Evolutionary conservation across 1,140 invertebrate species (phyloP).

Genomic region (Galendromus occidentalis): DNA sequence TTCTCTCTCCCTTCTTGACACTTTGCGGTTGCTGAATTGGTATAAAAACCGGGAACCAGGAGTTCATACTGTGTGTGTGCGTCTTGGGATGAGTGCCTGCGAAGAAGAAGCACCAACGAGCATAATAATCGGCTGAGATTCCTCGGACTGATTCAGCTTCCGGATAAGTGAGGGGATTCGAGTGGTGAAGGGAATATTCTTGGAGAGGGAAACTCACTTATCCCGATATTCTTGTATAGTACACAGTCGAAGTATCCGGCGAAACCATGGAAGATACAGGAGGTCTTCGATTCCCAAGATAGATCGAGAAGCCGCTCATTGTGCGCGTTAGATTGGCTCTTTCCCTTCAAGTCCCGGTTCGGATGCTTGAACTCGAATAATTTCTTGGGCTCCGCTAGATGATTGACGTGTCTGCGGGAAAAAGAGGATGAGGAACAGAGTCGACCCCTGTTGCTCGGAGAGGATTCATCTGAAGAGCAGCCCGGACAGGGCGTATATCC

Average conservation of each 20-base stretch:
- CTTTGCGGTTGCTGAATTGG: background rate
- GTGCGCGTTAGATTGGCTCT: constrained; percentile 26
- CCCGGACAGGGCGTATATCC: too few relatives aligned
- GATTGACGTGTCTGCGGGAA: constrained; percentile 38
- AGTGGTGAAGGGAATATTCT: background rate
- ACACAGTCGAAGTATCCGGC: constrained; percentile 80
- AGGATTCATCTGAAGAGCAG: too few relatives aligned
- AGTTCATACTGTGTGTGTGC: background rate
- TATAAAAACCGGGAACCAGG: constrained; percentile 4
- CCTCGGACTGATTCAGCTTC: background rate
- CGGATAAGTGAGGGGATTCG: background rate
- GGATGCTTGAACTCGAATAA: constrained; percentile 81
- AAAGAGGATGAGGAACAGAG: too few relatives aligned
- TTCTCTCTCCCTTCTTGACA: background rate
- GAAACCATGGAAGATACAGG: constrained; percentile 72
- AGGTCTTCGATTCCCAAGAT: constrained; percentile 45
- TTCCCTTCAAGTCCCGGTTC: constrained; percentile 33
- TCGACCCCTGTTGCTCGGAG: too few relatives aligned
- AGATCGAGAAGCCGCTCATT: constrained; percentile 48
- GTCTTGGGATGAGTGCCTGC: background rate
- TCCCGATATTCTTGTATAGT: constrained; percentile 56
- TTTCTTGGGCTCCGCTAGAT: constrained; percentile 51
- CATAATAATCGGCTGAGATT: background rate
- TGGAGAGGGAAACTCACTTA: constrained; percentile 36
- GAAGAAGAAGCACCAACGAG: background rate